phyloP scores from a whole-genome alignment of 2,797 vertebrate genomes.

The Eulemur mongoz region DNA sequence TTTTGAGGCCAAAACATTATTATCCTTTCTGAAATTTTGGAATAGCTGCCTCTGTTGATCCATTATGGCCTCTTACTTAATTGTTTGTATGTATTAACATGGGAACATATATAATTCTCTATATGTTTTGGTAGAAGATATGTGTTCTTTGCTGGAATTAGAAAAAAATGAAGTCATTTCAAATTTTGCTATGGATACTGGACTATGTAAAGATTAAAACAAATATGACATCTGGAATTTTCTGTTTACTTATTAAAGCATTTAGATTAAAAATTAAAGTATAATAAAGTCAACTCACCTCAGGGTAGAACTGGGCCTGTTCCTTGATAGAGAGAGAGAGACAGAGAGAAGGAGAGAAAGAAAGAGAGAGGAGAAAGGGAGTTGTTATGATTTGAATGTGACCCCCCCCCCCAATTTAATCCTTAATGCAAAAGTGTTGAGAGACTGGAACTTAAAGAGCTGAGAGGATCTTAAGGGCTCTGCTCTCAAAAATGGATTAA shows the following conservation, averaged over 20 bases:
- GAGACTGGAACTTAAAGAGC: background rate
- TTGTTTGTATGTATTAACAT: background rate
- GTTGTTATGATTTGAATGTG: background rate
- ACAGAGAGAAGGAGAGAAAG: background rate
- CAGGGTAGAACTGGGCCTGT: background rate
- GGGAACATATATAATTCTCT: background rate
- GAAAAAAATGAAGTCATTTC: background rate
- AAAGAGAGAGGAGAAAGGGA: background rate
- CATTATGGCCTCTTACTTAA: background rate
- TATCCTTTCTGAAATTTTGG: background rate
- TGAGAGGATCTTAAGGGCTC: background rate
- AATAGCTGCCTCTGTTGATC: background rate
- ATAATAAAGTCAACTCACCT: slow-evolving; percentile 35
- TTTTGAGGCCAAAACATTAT: background rate
- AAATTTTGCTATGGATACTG: background rate
- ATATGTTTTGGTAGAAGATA: background rate
- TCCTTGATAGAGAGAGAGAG: background rate
- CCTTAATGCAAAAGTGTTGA: background rate
- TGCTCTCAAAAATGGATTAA: background rate
- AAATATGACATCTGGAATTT: background rate
- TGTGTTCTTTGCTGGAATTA: background rate
- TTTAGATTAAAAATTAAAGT: background rate
- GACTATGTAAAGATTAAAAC: background rate
- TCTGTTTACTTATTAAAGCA: background rate
- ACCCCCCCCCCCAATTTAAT: background rate